Evolutionary conservation across 1,140 invertebrate species (phyloP).

Genomic region (Phortica variegata): DNA sequence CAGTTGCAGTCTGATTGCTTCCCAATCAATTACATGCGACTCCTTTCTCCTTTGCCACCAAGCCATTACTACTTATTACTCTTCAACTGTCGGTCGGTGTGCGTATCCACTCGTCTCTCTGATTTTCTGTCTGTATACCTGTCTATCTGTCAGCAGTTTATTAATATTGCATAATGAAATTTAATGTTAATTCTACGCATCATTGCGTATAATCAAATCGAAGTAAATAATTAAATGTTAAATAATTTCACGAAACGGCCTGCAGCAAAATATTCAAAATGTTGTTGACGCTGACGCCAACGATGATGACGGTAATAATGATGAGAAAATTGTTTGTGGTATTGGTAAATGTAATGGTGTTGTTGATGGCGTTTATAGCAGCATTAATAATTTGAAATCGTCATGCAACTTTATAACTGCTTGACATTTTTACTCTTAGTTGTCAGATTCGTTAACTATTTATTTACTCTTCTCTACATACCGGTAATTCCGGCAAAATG

Average conservation of each 20-base stretch:
- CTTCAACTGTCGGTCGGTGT: no score
- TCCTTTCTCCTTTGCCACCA: no score
- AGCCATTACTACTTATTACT: no score
- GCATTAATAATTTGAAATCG: neutral
- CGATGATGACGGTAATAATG: no score
- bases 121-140: neutral
- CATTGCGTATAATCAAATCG: slow-evolving; percentile 56
- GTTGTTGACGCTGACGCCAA: slow-evolving; percentile 9
- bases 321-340: no score
- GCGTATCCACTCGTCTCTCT: slow-evolving; percentile 15
- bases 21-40: neutral
- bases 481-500: slow-evolving; percentile 40
- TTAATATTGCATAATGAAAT: slow-evolving; percentile 56
- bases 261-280: slow-evolving; percentile 23
- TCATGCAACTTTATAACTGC: no score
- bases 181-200: slow-evolving; percentile 57
- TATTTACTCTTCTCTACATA: slow-evolving; percentile 31
- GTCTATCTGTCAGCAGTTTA: slow-evolving; percentile 42
- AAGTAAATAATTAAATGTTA: slow-evolving; percentile 55
- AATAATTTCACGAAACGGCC: slow-evolving; percentile 31
- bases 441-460: no score
- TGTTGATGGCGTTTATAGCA: no score
- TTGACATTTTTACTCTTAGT: no score
- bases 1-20: neutral
- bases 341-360: no score